Evolutionary conservation across 2,113 vertebrate genomes (phyloP).

Genomic region (Thunnus maccoyii): DNA sequence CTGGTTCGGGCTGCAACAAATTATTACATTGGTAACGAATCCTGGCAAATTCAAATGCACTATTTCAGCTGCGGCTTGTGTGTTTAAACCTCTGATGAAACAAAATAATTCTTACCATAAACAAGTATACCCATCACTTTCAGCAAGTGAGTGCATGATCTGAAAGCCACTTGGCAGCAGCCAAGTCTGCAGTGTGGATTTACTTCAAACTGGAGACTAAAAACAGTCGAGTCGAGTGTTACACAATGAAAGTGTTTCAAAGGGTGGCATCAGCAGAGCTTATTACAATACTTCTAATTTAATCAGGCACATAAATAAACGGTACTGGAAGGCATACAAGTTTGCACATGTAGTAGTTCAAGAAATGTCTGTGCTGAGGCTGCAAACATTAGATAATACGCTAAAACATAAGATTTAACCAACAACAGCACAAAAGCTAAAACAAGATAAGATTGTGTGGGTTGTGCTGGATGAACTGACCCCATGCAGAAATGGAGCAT

Average conservation of each 20-base stretch:
- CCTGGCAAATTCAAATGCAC: too few relatives aligned
- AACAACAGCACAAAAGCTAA: conserved; percentile 10
- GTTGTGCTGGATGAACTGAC: neutral
- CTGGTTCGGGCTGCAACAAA: neutral
- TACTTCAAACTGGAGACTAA: neutral
- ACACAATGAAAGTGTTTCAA: conserved; percentile 31
- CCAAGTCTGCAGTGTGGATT: conserved; percentile 11
- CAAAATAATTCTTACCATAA: conserved; percentile 19
- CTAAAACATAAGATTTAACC: too few relatives aligned
- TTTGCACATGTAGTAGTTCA: conserved; percentile 26
- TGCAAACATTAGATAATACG: neutral
- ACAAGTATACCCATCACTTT: neutral
- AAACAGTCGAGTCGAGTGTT: conserved; percentile 14
- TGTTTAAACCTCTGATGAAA: neutral
- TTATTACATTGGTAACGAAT: neutral
- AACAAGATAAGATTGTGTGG: neutral
- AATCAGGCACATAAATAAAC: conserved; percentile 45
- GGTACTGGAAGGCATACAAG: conserved; percentile 36
- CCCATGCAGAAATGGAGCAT: neutral
- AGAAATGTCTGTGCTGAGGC: conserved; percentile 1
- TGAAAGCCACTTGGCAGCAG: conserved; percentile 20
- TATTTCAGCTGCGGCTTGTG: too few relatives aligned
- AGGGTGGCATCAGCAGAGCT: conserved; percentile 48
- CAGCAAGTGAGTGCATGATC: conserved; percentile 2
- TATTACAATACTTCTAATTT: conserved; percentile 48